These are phyloP conservation scores for Phenacoccus solenopsis DNA, from an alignment of 1,140 invertebrate genomes.

Conservation along the genomic window DNA sequence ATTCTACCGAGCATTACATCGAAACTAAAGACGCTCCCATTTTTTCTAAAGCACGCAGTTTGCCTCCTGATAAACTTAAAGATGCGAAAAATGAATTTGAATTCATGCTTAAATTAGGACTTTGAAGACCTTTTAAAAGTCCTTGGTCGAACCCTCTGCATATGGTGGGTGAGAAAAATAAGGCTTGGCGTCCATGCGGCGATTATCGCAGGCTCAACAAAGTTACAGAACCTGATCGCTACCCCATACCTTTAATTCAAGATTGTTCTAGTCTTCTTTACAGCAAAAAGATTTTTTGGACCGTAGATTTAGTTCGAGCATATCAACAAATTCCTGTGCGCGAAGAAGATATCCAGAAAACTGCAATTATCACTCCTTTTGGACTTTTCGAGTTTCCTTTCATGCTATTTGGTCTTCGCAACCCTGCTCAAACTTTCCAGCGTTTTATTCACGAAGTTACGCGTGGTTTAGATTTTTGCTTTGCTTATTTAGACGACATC, in stretches of 20 bases:
- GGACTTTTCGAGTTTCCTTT: constrained; percentile 22
- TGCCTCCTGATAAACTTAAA: constrained; percentile 27
- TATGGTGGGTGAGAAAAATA: constrained; percentile 34
- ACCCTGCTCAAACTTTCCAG: constrained; percentile 36
- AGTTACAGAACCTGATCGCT: constrained; percentile 31
- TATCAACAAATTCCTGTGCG: too few relatives aligned
- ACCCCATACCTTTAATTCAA: constrained; percentile 29
- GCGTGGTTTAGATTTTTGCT: constrained; percentile 28
- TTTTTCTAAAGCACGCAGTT: constrained; percentile 29
- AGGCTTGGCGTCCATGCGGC: constrained; percentile 32
- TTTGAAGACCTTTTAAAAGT: constrained; percentile 31
- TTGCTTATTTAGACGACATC: constrained; percentile 32
- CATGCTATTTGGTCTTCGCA: constrained; percentile 36
- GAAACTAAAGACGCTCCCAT: constrained; percentile 32
- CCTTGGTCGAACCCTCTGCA: constrained; percentile 36
- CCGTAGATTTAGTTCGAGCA: neutral
- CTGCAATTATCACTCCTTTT: constrained; percentile 27
- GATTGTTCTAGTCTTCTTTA: neutral
- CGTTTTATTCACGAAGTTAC: constrained; percentile 37
- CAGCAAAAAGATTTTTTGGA: constrained; percentile 8
- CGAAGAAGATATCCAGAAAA: too few relatives aligned
- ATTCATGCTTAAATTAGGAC: constrained; percentile 27
- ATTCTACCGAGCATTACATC: neutral
- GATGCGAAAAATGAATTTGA: constrained; percentile 8
- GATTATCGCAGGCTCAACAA: constrained; percentile 37